Base-by-base conservation (phyloP, 2,797 vertebrate species). In the Lepilemur ruficaudatus region DNA sequence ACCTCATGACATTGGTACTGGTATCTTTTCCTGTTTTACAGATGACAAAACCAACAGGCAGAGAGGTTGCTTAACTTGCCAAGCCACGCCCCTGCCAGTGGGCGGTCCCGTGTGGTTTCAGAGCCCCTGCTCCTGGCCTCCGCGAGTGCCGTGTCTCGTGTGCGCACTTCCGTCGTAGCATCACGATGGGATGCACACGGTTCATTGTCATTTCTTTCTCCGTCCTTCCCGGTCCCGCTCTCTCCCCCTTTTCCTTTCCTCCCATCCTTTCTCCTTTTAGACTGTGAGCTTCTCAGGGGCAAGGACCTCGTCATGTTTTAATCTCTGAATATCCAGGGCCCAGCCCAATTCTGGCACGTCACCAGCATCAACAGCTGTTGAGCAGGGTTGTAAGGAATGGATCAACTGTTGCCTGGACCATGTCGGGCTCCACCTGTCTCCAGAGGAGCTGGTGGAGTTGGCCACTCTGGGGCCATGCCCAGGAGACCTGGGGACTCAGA, bases 121-220 rank as follows among this genome's bases (percentile, higher is more conserved):
- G 90, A 70, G 50, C 20, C 55, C 17, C 14, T 12, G 4, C 41
- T 65, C 55, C 22, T 48, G 38, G 35, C 65, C 12, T 67, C n/a
- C 18, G 0, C 7, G 7, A 30, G 4, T 1, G 32, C 20, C 6
- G 5, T 20, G 32, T 41, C 48, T 65, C 9, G 2, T 1, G 22
- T 4, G 25, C 15, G 35, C 6, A 7, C 32, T 50, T 93, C 22
- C 63, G 8, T 30, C 35, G n/a, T 0, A 0, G 14, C 61, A 6
- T 72, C 32, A 9, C 48, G 57, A 30, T 8, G 43, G 35, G 5
- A 43, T 35, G 41, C 11, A 14, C 4, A 10, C 4, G 20, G 5
- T 20, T 48, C 3, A 17, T 50, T n/a, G 28, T 78, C 46, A n/a
- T 22, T 46, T 46, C 46, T 55, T 52, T 52, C 17, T 43, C 46